A percentile compares a stretch with the other conserved stretches of the same genome.
These are phyloP conservation scores for Ahaetulla prasina DNA, from an alignment of 2,113 vertebrate genomes.

Conservation along the genomic window DNA sequence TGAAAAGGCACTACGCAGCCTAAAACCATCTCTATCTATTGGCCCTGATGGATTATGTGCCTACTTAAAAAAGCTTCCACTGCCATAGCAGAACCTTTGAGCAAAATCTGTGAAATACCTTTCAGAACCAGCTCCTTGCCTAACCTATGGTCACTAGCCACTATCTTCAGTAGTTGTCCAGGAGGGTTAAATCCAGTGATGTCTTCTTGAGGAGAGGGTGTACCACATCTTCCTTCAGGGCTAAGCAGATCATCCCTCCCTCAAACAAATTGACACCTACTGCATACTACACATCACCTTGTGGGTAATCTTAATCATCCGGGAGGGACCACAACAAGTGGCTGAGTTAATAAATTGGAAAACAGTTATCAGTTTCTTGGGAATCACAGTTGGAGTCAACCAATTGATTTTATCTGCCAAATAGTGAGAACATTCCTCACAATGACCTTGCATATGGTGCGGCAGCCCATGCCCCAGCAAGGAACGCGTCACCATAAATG, in stretches of 20 bases:
- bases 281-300: background rate
- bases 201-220: background rate
- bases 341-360: background rate
- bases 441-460: background rate
- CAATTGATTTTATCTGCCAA: background rate
- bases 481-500: background rate
- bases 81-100: too few relatives aligned
- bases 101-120: too few relatives aligned
- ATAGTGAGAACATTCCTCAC: background rate
- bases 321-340: background rate
- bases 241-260: background rate
- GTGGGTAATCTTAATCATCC: background rate
- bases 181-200: background rate
- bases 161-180: background rate
- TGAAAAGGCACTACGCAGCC: too few relatives aligned
- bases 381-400: background rate
- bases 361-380: background rate
- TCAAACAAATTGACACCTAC: background rate
- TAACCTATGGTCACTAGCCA: too few relatives aligned
- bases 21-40: too few relatives aligned
- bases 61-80: too few relatives aligned
- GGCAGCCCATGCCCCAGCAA: background rate
- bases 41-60: too few relatives aligned
- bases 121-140: too few relatives aligned
- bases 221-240: background rate